Evolutionary conservation across 2,888 invertebrate species (phyloP).

Genomic region (Brenthis ino): DNA sequence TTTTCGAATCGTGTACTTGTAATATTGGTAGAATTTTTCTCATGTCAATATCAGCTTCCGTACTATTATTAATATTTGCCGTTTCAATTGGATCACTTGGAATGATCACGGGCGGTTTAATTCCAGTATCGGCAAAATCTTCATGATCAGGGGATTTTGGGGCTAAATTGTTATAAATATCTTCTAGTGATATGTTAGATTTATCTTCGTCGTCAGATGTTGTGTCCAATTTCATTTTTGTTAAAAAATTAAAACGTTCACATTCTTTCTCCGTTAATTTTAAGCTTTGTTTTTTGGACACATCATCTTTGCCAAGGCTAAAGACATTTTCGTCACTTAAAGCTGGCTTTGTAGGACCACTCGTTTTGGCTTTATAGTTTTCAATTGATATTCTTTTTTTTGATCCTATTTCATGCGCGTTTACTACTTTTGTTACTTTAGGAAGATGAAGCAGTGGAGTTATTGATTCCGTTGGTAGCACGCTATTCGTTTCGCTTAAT

Average conservation of each 20-base stretch:
- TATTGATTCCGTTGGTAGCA: constrained; percentile 51
- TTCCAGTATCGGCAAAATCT: constrained; percentile 46
- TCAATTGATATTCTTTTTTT: constrained; percentile 77
- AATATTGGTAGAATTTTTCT: constrained; percentile 51
- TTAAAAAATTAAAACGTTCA: constrained; percentile 70
- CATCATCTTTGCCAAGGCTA: constrained; percentile 50
- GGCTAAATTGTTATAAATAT: constrained; percentile 59
- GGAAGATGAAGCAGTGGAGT: constrained; percentile 73
- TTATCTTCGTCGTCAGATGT: constrained; percentile 60
- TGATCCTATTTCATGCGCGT: constrained; percentile 56
- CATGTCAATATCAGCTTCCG: constrained; percentile 67
- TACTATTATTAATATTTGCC: constrained; percentile 39
- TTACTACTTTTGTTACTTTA: constrained; percentile 68
- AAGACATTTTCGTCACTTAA: constrained; percentile 44
- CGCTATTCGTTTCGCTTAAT: constrained; percentile 60
- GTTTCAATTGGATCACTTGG: constrained; percentile 66
- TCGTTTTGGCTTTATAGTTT: constrained; percentile 71
- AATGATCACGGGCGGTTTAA: constrained; percentile 65
- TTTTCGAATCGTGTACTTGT: constrained; percentile 35
- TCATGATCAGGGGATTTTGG: constrained; percentile 72
- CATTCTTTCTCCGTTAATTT: constrained; percentile 77
- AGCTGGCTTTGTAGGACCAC: constrained; percentile 40
- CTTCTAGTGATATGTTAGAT: constrained; percentile 45
- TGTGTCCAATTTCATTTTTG: constrained; percentile 56
- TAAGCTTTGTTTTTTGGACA: constrained; percentile 62